Evolutionary conservation across 2,888 invertebrate species (phyloP).

Genomic region (Allacma fusca): DNA sequence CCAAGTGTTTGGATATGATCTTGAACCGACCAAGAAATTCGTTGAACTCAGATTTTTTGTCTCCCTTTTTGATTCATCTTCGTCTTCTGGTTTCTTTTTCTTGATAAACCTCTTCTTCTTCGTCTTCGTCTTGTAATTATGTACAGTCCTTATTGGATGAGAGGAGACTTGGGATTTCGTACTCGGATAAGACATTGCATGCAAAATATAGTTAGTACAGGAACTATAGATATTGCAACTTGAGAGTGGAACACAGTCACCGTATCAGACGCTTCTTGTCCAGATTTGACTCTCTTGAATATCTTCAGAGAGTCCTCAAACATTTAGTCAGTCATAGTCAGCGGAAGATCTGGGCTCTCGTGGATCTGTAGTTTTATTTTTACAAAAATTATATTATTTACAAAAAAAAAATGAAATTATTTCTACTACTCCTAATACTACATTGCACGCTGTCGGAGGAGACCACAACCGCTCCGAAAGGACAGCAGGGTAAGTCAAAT

Average conservation of each 20-base stretch:
- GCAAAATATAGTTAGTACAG: too few relatives aligned
- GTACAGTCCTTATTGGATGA: too few relatives aligned
- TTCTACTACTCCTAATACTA: background rate
- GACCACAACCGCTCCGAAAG: background rate
- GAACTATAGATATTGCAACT: too few relatives aligned
- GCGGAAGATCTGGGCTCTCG: background rate
- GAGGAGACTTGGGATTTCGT: too few relatives aligned
- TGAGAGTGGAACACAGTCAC: too few relatives aligned
- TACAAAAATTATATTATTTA: background rate
- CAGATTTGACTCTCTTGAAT: too few relatives aligned
- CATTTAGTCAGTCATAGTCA: constrained; percentile 1
- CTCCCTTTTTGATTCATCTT: background rate
- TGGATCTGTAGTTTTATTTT: background rate
- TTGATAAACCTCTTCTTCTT: too few relatives aligned
- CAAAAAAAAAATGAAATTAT: background rate
- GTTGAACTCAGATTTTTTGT: constrained; percentile 16
- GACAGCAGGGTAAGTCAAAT: too few relatives aligned
- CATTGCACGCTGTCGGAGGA: background rate
- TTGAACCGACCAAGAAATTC: constrained; percentile 16
- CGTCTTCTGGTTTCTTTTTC: background rate
- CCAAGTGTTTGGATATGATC: background rate
- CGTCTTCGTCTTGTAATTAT: too few relatives aligned
- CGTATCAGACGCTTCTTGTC: too few relatives aligned
- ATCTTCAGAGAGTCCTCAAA: too few relatives aligned
- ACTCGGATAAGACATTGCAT: too few relatives aligned